A percentile compares a stretch with the other conserved stretches of the same genome.
These are phyloP conservation scores for Oxyura jamaicensis DNA, from an alignment of 2,113 vertebrate genomes.

Conservation along the genomic window DNA sequence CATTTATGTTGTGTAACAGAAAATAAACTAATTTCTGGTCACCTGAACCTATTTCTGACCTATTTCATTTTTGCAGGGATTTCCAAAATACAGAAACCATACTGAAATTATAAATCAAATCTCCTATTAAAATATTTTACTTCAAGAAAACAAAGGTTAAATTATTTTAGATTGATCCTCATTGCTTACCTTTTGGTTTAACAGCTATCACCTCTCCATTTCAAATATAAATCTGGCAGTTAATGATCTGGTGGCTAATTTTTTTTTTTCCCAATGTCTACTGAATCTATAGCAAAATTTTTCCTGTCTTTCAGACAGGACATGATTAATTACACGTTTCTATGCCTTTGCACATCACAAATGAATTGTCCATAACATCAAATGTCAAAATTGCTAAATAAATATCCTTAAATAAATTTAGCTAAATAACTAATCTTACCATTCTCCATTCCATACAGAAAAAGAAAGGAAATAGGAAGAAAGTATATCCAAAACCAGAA, in stretches of 20 bases:
- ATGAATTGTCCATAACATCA: neutral
- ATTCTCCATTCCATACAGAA: neutral
- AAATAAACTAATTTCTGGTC: neutral
- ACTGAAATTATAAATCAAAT: neutral
- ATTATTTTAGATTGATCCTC: neutral
- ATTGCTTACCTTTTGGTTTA: neutral
- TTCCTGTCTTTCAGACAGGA: neutral
- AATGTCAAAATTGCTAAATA: neutral
- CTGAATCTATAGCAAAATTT: neutral
- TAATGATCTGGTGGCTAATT: neutral
- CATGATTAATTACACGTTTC: neutral
- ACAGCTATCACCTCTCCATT: neutral
- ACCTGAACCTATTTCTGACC: neutral
- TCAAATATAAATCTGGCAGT: neutral
- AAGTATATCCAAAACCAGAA: constrained; percentile 6
- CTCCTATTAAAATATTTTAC: neutral
- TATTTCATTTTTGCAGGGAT: neutral
- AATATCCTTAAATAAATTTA: neutral
- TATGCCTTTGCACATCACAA: neutral
- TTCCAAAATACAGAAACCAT: neutral
- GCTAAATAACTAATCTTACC: constrained; percentile 32
- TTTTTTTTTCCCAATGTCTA: neutral
- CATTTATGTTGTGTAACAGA: neutral
- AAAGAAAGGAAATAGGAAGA: constrained; percentile 17
- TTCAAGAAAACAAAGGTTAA: neutral